phyloP scores from a whole-genome alignment of 2,797 vertebrate species.

The Aplochiton taeniatus region DNA sequence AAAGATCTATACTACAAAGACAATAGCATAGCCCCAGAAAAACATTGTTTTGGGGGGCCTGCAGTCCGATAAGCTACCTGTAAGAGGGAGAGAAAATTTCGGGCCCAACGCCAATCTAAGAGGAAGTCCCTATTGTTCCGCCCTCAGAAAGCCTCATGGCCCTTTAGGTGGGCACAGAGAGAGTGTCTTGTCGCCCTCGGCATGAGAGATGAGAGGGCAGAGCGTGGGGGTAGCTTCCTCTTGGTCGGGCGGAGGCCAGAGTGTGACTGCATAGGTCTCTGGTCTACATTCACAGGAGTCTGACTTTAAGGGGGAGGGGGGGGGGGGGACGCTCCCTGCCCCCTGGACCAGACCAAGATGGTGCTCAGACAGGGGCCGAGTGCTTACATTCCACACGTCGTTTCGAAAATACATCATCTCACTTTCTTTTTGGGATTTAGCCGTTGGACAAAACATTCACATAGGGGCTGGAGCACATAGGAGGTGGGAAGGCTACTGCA shows the following conservation, averaged over 20 bases:
- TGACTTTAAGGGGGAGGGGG: conserved; percentile 38
- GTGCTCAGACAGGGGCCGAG: conserved; percentile 55
- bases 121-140: conserved; percentile 29
- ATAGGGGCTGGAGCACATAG: conserved; percentile 38
- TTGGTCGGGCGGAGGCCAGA: conserved; percentile 47
- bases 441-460: conserved; percentile 61
- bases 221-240: conserved; percentile 50
- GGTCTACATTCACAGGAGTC: conserved; percentile 62
- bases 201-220: conserved; percentile 47
- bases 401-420: conserved; percentile 60
- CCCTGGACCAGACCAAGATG: neutral
- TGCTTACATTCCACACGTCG: conserved; percentile 78
- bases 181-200: neutral
- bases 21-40: conserved; percentile 53
- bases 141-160: conserved; percentile 24
- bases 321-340: conserved; percentile 12
- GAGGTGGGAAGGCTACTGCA: no score
- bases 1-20: conserved; percentile 45
- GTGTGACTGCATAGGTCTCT: conserved; percentile 64
- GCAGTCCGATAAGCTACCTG: conserved; percentile 61
- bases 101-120: conserved; percentile 28
- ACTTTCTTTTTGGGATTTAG: conserved; percentile 63
- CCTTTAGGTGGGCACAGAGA: conserved; percentile 35
- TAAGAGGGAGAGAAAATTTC: conserved; percentile 24
- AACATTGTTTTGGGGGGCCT: conserved; percentile 61